Base-by-base conservation (phyloP, 2,888 invertebrate genomes). In the Scrobipalpa atriplicella region DNA sequence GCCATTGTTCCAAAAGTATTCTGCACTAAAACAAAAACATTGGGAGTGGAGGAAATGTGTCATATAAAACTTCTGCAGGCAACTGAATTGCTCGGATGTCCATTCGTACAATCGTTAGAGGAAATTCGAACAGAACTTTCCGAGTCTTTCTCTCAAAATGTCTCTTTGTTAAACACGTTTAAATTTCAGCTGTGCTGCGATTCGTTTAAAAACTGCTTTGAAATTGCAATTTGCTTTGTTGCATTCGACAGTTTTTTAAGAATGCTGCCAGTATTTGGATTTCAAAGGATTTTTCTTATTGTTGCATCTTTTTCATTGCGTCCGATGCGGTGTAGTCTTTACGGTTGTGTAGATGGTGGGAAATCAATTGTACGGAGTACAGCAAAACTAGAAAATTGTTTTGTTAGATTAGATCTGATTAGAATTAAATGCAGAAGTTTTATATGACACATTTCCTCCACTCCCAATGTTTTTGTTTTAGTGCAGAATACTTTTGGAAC, bases 151-250 rank as follows among this genome's bases (percentile, higher is more conserved):
- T 64, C 58, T 36, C 8, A 8, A 54, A 64, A 64, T 52, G 64
- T 64, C 52, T 62, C 62, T 64, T 64, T 64, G 64, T 52, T 38
- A 64, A 36, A 47, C 16, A 47, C 64, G 9, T 64, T 64, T 64
- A 52, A 52, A 52, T 58, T 58, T 58, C 29, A 58, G 38, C 58
- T 9, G n/a, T 29, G 2, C 29, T 29, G 29, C 29, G 29, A 36
- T 58, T n/a, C 38, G 38, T 29, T 58, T 38, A 58, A 38, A 58
- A 58, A 58, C 6, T 16, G 58, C 58, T 58, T 58, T 38, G 38
- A 58, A 58, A 58, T 9, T 58, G 58, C 58, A 58, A 58, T 36
- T 38, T 58, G 54, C 58, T 58, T 36, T 58, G 58, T 58, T 58
- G 58, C 58, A 9, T 38, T 58, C 58, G 58, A 58, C 58, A 58